Evolutionary conservation across 1,140 invertebrate genomes (phyloP).

Genomic region (Acromyrmex echinatior): DNA sequence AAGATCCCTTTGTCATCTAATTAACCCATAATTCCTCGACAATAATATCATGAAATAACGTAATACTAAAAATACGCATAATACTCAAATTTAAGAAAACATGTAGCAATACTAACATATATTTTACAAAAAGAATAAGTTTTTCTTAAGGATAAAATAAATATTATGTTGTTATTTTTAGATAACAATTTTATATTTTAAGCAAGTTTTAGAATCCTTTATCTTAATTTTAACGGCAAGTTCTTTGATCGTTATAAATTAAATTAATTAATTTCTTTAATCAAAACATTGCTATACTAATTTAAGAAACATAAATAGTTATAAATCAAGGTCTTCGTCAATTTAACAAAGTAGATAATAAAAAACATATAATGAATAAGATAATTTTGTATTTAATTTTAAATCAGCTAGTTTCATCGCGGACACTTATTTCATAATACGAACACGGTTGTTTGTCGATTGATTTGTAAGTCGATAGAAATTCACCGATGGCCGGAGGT

Average conservation of each 20-base stretch:
- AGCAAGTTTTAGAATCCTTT: neutral
- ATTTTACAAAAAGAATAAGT: neutral
- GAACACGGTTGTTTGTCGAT: neutral
- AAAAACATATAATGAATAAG: neutral
- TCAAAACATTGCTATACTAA: neutral
- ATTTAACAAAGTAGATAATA: neutral
- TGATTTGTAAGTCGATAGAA: neutral
- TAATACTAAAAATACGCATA: neutral
- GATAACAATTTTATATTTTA: neutral
- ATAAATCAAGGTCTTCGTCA: neutral
- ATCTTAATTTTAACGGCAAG: slow-evolving; percentile 15
- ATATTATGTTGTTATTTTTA: neutral
- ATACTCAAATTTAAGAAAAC: neutral
- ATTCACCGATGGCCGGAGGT: slow-evolving; percentile 23
- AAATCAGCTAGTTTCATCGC: neutral
- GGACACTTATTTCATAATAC: neutral
- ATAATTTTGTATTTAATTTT: neutral
- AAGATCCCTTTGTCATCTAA: neutral
- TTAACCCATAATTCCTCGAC: neutral
- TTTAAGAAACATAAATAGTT: neutral
- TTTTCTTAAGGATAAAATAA: neutral
- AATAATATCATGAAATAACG: neutral
- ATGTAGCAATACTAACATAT: neutral
- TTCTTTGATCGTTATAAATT: neutral
- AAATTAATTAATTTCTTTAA: neutral